Evolutionary conservation across 2,888 invertebrate genomes (phyloP).

Genomic region (Gymnocheta viridis): DNA sequence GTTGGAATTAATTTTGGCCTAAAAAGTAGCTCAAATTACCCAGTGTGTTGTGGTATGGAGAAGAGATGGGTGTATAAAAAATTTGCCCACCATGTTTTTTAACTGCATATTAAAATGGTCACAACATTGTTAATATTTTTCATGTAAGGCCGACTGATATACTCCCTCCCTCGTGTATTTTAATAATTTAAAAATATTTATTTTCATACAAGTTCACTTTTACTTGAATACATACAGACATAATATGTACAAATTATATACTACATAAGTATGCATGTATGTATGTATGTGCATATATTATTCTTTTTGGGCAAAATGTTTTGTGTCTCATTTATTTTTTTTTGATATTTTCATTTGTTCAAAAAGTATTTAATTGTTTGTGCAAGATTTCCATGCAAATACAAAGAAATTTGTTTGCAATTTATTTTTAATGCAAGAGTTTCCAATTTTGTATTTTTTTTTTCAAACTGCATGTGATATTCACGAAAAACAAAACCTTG

Average conservation of each 20-base stretch:
- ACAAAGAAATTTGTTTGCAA: conserved; percentile 4
- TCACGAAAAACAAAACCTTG: conserved; percentile 57
- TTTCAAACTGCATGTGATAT: conserved; percentile 22
- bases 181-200: background rate
- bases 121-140: background rate
- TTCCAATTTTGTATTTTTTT: conserved; percentile 6
- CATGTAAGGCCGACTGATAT: background rate
- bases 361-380: conserved; percentile 27
- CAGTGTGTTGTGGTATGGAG: too few species aligned
- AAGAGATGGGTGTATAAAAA: too few species aligned
- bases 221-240: background rate
- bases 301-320: conserved; percentile 47
- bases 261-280: too few species aligned
- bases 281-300: background rate
- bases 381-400: conserved; percentile 62
- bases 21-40: too few species aligned
- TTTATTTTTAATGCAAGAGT: conserved; percentile 19
- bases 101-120: too few species aligned
- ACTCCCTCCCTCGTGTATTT: background rate
- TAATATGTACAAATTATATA: background rate
- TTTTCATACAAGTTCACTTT: background rate
- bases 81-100: too few species aligned
- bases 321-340: conserved; percentile 43
- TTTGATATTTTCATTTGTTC: conserved; percentile 36
- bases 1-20: too few species aligned